Percentiles rank a stretch among this genome's conserved stretches.
These are phyloP conservation scores for Exaiptasia diaphana DNA, from an alignment of 64 coral and sea anemone genomes.

Conservation along the genomic window DNA sequence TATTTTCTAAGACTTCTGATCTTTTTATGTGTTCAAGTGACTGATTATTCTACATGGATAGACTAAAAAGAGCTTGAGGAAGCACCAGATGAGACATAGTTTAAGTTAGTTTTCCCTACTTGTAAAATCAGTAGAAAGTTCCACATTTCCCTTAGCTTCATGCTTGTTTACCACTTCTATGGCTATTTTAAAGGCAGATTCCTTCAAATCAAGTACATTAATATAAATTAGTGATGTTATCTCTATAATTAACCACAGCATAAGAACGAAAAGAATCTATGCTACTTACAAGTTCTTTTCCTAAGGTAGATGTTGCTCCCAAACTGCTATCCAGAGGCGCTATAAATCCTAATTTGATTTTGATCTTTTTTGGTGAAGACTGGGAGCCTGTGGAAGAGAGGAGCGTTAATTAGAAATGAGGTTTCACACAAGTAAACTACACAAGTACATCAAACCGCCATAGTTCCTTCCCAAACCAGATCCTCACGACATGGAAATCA, in stretches of 20 bases:
- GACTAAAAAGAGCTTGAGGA: no score
- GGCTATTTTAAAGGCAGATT: conserved; percentile 86
- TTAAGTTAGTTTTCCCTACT: conserved; percentile 67
- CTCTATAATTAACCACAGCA: not conserved
- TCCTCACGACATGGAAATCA: not conserved
- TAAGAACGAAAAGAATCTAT: not conserved
- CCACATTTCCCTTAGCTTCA: conserved; percentile 67
- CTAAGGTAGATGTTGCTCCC: conserved; percentile 64
- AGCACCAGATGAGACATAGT: no score
- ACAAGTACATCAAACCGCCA: not conserved
- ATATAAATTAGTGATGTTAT: not conserved
- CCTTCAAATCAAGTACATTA: conserved; percentile 41
- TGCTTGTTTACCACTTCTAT: conserved; percentile 79
- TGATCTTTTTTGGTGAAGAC: conserved; percentile 59
- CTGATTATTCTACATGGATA: no score
- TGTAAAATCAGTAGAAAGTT: conserved; percentile 84
- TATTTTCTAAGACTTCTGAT: no score
- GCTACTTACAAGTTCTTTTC: conserved; percentile 81
- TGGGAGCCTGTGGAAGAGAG: conserved; percentile 11
- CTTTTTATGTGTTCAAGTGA: no score
- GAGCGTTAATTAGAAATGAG: not conserved
- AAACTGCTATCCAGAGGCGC: conserved; percentile 67
- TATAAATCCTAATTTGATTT: conserved; percentile 81
- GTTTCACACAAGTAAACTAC: not conserved
- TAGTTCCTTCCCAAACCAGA: not conserved